Evolutionary conservation across 2,888 invertebrate genomes (phyloP), one percentile per base, ranked within the genome.

Genomic region (Amphipoea oculea): DNA sequence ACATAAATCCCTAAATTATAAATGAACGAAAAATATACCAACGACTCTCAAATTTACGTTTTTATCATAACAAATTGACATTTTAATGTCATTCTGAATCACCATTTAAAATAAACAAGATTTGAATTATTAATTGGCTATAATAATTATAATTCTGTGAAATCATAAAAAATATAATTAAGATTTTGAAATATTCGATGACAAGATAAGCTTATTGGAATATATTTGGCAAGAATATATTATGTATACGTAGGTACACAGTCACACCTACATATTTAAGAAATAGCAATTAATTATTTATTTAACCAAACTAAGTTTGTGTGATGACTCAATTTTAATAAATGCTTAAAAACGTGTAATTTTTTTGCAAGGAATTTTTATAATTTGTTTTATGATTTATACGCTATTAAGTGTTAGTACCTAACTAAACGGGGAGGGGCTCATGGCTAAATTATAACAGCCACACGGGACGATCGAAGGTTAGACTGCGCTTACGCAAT

Each of bases 71-170:
- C 72, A 89, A 87, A 87, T 84, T 84, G 85, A 79, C 83, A 83
- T 87, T 89, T 87, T 86, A 88, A 86, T 88, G 81, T 83, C 42
- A 85, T 81, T 73, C 86, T 83, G 82, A 89, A 89, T 86, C 83
- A 89, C 78, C 78, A 67, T 86, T 73, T 81, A 78, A 85, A 82
- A 87, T 84, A 83, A 84, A 82, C 78, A 87, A 82, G 80, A 81
- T 88, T 82, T 84, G 80, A 86, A 86, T 87, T 88, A 84, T 90
- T 90, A 89, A 90, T 90, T 89, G 81, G 63, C 65, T 78, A 70
- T 79, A 82, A 89, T 88, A 82, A 89, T 89, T 86, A 87, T 82
- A 81, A 86, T 82, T 86, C 79, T 23, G 45, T 71, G 84, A 81
- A 82, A 84, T 81, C 78, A 79, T 82, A 84, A 82, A 82, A 81